Conservation (phyloP, 2,888 invertebrate genomes). For the Nymphalis urticae region DNA sequence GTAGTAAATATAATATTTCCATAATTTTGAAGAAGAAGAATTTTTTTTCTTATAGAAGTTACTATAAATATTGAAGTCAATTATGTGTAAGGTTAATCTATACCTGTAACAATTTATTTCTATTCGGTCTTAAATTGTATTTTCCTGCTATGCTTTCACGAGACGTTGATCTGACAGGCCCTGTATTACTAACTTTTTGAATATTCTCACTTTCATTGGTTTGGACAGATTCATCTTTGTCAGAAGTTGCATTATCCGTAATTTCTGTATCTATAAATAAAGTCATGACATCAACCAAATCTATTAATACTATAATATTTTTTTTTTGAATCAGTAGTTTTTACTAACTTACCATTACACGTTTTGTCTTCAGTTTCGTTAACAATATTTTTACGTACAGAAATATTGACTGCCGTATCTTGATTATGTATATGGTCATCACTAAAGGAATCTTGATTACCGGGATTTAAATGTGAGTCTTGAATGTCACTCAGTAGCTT, state of each 20-base stretch:
- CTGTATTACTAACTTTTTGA: not conserved
- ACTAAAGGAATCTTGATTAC: conserved; percentile 47
- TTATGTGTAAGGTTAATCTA: not conserved
- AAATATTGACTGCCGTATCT: no score
- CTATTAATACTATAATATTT: no score
- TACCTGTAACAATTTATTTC: conserved; percentile 38
- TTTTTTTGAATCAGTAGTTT: no score
- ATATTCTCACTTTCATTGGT: not conserved
- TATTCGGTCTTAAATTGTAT: conserved; percentile 42
- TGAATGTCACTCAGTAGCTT: conserved; percentile 60
- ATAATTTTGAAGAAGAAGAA: no score
- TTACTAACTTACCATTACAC: conserved; percentile 10
- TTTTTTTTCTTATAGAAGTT: no score
- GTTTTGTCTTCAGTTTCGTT: conserved; percentile 8
- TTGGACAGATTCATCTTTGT: not conserved
- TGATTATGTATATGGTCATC: conserved; percentile 30
- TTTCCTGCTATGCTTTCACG: conserved; percentile 19
- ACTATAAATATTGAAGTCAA: no score
- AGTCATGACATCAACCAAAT: not conserved
- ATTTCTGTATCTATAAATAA: not conserved
- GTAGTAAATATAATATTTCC: no score
- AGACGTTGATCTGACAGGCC: not conserved
- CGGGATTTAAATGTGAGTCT: conserved; percentile 46
- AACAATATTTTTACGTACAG: conserved; percentile 23
- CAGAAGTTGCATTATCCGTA: not conserved